Percentiles rank a stretch among this genome's conserved stretches.
Conservation (phyloP, 1,140 invertebrate species). For the Bombus superbus region DNA sequence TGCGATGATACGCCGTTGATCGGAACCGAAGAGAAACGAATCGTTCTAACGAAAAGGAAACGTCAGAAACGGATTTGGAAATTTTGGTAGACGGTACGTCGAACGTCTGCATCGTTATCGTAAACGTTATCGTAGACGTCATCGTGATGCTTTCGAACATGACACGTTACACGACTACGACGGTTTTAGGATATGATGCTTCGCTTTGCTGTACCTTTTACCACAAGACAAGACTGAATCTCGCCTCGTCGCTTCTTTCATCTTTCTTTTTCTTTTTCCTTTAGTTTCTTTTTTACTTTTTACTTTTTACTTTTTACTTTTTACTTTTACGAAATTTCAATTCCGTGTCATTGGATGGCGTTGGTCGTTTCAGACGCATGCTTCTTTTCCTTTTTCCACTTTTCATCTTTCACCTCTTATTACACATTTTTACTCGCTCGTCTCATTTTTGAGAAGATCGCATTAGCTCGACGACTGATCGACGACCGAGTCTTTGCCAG, state of each 20-base stretch:
- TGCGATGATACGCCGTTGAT: neutral
- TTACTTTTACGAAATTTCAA: too few relatives aligned
- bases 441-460: neutral
- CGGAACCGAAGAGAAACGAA: neutral
- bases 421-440: too few relatives aligned
- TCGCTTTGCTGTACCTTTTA: neutral
- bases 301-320: neutral
- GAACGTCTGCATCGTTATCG: neutral
- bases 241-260: neutral
- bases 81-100: slow-evolving; percentile 62
- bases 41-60: neutral
- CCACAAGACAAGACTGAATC: slow-evolving; percentile 9
- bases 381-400: slow-evolving; percentile 19
- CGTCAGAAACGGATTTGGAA: slow-evolving; percentile 62
- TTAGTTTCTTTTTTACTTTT: too few relatives aligned
- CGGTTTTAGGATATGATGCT: too few relatives aligned
- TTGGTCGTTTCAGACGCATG: too few relatives aligned
- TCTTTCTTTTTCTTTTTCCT: neutral
- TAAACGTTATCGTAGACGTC: too few relatives aligned
- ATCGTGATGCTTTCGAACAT: neutral
- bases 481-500: neutral
- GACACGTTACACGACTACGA: neutral
- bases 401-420: neutral
- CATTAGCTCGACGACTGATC: neutral
- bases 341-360: too few relatives aligned